phyloP scores from a whole-genome alignment of 2,888 invertebrate genomes.

The Aspidiotus rigidus region DNA sequence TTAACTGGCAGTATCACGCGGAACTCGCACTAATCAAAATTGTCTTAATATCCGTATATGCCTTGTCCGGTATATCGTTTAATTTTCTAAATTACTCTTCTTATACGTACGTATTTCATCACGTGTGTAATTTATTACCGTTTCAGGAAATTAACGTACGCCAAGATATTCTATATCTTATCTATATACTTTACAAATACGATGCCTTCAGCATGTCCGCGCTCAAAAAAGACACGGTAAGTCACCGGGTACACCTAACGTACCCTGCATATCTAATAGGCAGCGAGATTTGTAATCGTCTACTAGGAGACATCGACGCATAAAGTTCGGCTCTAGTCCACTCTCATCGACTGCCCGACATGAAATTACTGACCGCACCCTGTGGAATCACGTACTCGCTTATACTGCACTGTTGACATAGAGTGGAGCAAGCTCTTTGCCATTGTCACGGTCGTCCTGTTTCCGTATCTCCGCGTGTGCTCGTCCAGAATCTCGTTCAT shows the following conservation, averaged over 20 bases:
- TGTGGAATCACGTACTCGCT: not conserved
- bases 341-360: no score
- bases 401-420: slow-evolving; percentile 5
- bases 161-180: not conserved
- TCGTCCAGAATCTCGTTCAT: no score
- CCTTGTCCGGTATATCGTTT: not conserved
- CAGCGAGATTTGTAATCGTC: not conserved
- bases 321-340: slow-evolving; percentile 1
- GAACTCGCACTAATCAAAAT: not conserved
- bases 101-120: not conserved
- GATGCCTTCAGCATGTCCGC: no score
- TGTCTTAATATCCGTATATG: not conserved
- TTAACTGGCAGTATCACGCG: not conserved
- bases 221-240: no score
- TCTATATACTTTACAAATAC: not conserved
- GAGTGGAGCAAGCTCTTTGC: slow-evolving; percentile 10
- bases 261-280: slow-evolving; percentile 1
- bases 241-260: not conserved
- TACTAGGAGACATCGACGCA: not conserved
- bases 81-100: not conserved
- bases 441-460: slow-evolving; percentile 12
- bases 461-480: not conserved
- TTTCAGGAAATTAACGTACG: no score
- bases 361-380: slow-evolving; percentile 5
- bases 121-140: not conserved